phyloP scores from a whole-genome alignment of 2,888 invertebrate species.

The Caenorhabditis doughertyi region DNA sequence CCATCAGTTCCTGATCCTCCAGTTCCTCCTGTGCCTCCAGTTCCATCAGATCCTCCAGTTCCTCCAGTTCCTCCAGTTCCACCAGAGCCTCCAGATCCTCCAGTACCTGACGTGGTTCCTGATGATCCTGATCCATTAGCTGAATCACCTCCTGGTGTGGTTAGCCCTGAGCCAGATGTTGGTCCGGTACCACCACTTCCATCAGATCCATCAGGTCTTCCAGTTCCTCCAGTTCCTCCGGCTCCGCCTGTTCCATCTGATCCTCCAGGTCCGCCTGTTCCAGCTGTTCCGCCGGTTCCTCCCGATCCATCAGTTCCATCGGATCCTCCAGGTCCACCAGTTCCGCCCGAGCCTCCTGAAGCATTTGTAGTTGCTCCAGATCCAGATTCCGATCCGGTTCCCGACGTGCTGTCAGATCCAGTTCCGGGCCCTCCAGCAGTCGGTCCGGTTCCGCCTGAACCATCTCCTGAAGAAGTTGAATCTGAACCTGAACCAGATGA shows the following conservation, averaged over 20 bases:
- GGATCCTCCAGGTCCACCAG: neutral
- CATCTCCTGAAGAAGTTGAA: neutral
- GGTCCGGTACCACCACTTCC: neutral
- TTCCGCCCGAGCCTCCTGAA: neutral
- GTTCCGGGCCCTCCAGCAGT: slow-evolving; percentile 1
- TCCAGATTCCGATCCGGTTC: slow-evolving; percentile 19
- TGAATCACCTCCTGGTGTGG: neutral
- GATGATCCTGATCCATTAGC: neutral
- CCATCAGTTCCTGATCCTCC: neutral
- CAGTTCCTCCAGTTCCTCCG: neutral
- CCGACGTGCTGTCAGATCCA: too few relatives aligned
- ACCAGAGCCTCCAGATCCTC: neutral
- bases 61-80: neutral
- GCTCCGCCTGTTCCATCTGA: neutral
- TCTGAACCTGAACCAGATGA: neutral
- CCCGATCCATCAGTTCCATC: neutral
- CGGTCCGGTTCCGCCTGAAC: neutral
- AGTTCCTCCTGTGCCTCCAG: neutral
- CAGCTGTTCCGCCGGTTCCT: neutral
- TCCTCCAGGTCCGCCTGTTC: too few relatives aligned
- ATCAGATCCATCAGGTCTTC: too few relatives aligned
- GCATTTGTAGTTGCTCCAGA: neutral
- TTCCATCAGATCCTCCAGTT: neutral
- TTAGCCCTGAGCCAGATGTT: neutral
- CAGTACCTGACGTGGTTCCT: neutral